phyloP scores from a whole-genome alignment of 2,797 vertebrate species.

The Helicolenus hilgendorfi region DNA sequence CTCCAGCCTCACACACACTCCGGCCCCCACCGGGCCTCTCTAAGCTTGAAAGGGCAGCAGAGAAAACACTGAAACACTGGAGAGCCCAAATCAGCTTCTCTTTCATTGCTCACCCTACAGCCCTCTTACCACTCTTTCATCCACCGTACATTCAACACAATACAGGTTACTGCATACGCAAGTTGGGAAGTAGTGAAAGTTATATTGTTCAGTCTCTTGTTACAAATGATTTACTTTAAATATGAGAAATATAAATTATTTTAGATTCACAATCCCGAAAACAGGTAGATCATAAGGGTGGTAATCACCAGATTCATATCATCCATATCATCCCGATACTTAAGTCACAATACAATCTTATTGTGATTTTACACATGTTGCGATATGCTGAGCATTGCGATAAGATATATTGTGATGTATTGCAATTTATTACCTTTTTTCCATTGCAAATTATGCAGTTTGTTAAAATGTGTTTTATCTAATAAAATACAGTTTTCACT shows the following conservation, averaged over 20 bases:
- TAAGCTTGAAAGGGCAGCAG: conserved; percentile 71
- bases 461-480: too few relatives aligned
- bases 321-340: too few relatives aligned
- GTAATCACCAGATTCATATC: too few relatives aligned
- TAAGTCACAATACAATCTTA: too few relatives aligned
- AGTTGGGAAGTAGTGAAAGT: not conserved
- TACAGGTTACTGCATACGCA: not conserved
- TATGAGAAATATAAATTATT: not conserved
- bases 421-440: too few relatives aligned
- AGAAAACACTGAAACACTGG: conserved; percentile 63
- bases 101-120: conserved; percentile 58
- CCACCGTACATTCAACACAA: conserved; percentile 5
- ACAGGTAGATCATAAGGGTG: not conserved
- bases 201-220: not conserved
- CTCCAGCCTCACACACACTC: conserved; percentile 67
- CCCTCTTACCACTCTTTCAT: conserved; percentile 44
- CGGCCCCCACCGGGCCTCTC: conserved; percentile 75
- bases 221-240: not conserved
- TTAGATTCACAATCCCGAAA: not conserved
- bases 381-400: too few relatives aligned
- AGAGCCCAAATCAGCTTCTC: conserved; percentile 61
- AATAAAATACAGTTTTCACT: too few relatives aligned
- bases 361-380: too few relatives aligned
- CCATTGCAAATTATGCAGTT: too few relatives aligned
- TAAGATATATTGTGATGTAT: too few relatives aligned